phyloP scores from a whole-genome alignment of 2,113 vertebrate genomes.

The Dipodomys spectabilis region DNA sequence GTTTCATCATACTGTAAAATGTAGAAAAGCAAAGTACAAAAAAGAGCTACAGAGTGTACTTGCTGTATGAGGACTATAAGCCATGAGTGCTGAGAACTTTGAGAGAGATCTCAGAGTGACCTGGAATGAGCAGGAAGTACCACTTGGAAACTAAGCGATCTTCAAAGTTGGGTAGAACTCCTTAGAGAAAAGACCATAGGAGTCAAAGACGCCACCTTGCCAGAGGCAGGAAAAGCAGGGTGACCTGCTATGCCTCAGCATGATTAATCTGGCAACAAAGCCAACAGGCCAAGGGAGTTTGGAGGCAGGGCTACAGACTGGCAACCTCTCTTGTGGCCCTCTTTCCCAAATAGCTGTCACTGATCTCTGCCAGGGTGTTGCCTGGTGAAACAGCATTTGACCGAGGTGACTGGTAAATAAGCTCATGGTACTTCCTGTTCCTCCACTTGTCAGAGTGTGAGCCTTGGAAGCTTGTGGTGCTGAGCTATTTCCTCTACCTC shows the following conservation, averaged over 20 bases:
- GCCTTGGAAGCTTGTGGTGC: not conserved
- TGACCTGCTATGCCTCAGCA: not conserved
- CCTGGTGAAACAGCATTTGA: not conserved
- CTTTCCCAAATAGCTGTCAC: constrained; percentile 16
- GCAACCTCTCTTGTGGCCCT: not conserved
- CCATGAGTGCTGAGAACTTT: not conserved
- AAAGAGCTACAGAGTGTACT: not conserved
- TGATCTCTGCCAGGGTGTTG: constrained; percentile 23
- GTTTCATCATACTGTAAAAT: not conserved
- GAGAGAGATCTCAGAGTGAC: not conserved
- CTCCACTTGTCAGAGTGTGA: not conserved
- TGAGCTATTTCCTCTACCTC: not conserved
- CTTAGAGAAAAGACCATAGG: not conserved
- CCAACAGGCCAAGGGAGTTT: not conserved
- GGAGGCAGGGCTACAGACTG: not conserved
- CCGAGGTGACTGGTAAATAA: constrained; percentile 23
- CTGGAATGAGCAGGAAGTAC: not conserved
- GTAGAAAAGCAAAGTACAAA: not conserved
- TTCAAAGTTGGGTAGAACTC: not conserved
- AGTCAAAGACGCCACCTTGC: not conserved
- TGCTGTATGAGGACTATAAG: not conserved
- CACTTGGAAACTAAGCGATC: not conserved
- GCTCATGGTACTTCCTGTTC: constrained; percentile 36
- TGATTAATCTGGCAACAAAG: not conserved
- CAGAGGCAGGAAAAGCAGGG: not conserved